These are phyloP conservation scores for Hypothenemus hampei DNA, from an alignment of 1,140 invertebrate species.

Conservation along the genomic window DNA sequence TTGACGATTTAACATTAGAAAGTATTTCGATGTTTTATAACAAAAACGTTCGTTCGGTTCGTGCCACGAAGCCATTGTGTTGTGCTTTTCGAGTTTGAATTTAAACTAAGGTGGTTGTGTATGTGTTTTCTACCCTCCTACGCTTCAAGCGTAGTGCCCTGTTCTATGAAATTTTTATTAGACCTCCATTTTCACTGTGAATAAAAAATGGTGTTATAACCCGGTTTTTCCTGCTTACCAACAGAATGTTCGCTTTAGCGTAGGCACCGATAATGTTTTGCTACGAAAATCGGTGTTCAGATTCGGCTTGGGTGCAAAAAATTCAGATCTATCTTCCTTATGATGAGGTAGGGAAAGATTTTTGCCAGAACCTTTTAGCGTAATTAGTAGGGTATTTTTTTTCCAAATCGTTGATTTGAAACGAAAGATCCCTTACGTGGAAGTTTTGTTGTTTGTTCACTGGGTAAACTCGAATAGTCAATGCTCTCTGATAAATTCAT, in stretches of 20 bases:
- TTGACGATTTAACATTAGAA: conserved; percentile 14
- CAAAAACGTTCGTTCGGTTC: conserved; percentile 2
- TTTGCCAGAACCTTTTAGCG: conserved; percentile 1
- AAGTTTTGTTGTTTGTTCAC: too few species aligned
- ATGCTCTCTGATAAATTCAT: background rate
- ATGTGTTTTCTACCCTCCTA: background rate
- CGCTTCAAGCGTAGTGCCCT: too few species aligned
- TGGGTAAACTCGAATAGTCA: too few species aligned
- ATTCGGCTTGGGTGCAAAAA: conserved; percentile 31
- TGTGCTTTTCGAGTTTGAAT: background rate
- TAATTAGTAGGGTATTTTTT: too few species aligned
- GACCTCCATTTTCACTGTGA: background rate
- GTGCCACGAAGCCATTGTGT: background rate
- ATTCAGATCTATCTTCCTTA: conserved; percentile 34
- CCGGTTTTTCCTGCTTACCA: conserved; percentile 5
- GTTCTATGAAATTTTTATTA: background rate
- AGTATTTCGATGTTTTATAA: conserved; percentile 19
- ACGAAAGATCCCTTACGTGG: too few species aligned
- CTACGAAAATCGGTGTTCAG: conserved; percentile 22
- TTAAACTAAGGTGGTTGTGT: too few species aligned
- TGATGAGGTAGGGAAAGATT: conserved; percentile 27
- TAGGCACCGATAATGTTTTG: conserved; percentile 32
- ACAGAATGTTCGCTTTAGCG: conserved; percentile 1
- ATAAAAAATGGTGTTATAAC: conserved; percentile 6
- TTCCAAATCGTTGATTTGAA: too few species aligned